Evolutionary conservation across 2,113 vertebrate genomes (phyloP).

Genomic region (Synchiropus splendidus): DNA sequence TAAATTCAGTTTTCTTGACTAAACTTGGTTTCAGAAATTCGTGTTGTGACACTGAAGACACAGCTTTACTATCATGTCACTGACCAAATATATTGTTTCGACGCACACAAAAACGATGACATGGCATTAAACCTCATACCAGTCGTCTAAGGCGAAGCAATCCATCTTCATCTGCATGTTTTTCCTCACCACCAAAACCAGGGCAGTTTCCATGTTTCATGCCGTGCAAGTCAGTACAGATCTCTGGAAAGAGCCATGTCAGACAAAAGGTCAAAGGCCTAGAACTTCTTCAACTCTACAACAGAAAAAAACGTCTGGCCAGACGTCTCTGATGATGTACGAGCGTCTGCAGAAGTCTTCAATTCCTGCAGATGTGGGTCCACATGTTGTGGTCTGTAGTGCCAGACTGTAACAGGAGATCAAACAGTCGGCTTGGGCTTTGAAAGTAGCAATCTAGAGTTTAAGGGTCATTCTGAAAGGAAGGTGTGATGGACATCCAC

Average conservation of each 20-base stretch:
- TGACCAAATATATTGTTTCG: no score
- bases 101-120: no score
- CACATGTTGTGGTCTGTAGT: conserved; percentile 26
- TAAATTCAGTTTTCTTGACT: no score
- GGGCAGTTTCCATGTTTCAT: conserved; percentile 1
- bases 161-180: no score
- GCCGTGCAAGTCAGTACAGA: conserved; percentile 12
- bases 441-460: conserved; percentile 26
- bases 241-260: conserved; percentile 5
- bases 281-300: conserved; percentile 19
- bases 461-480: conserved; percentile 2
- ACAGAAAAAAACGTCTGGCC: conserved; percentile 1
- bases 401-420: conserved; percentile 20
- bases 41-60: no score
- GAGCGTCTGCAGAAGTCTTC: conserved; percentile 17
- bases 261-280: conserved; percentile 27
- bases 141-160: no score
- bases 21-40: no score
- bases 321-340: conserved; percentile 28
- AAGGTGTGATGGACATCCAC: conserved; percentile 17
- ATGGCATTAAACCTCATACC: no score
- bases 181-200: not conserved
- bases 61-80: no score
- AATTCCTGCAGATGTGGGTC: conserved; percentile 7
- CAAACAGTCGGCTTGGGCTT: conserved; percentile 17